Base-by-base conservation (phyloP, 92 coral and sea anemone genomes). In the Palythoa caribaeorum region DNA sequence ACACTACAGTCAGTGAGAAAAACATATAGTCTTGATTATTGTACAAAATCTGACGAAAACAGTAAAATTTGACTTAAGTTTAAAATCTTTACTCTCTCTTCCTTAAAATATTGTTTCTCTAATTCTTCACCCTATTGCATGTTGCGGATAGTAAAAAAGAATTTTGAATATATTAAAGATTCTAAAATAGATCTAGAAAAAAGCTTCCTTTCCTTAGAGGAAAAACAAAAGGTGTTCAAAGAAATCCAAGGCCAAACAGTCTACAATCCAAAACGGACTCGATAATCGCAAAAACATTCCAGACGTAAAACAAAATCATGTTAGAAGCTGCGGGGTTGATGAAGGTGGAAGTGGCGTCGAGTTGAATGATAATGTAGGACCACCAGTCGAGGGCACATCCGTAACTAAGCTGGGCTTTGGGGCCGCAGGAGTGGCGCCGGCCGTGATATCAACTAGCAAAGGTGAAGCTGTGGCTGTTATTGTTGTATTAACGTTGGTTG, bases 341-440 rank as follows among this genome's bases (percentile, higher is more conserved):
- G 86, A 15, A 65, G 84, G 84, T 14, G 86, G 85, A 63, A 70
- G 17, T 4, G 85, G 86, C 40, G 86, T 68, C 62, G 86, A 60
- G 75, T 81, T 81, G 76, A 81, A 81, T 9, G 86, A n/a, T 50
- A 81, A 71, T 62, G 71, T 13, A 20, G 86, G 86, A 21, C 75
- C 71, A 50, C 39, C 48, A 12, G 76, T 28, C 48, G 86, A 1
- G 35, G 86, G 38, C 15, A 47, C 19, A 21, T 81, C 76, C 10
- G 39, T 4, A 47, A 38, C 76, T 19, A 81, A 13, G 73, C 76
- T 21, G 48, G 59, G 63, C n/a, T 73, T 73, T 36, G 54, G 35
- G 1, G 97, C 93, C 16, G 99, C 90, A 5, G 97, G 99, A 9
- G 93, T 94, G 21, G 99, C 99, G 1, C 99, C 99, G 6, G 95